Conservation (phyloP, 2,888 invertebrate genomes). For the Andrena chrysosceles region DNA sequence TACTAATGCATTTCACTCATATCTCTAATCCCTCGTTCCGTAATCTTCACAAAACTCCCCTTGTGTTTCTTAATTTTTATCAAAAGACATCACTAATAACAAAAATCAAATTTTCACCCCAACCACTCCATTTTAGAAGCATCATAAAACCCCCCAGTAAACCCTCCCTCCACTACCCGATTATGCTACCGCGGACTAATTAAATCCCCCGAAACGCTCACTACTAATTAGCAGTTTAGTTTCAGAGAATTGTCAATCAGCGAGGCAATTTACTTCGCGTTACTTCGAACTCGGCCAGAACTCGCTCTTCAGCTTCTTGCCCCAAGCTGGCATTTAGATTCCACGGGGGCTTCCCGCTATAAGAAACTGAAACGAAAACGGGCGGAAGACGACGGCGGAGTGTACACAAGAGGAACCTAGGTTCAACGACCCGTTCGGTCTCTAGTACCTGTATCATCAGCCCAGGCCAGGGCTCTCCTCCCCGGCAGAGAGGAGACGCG, state of each 20-base stretch:
- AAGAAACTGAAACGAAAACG: constrained; percentile 69
- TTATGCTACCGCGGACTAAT: no score
- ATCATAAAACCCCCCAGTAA: no score
- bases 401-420: constrained; percentile 62
- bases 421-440: constrained; percentile 68
- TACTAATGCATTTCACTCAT: no score
- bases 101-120: no score
- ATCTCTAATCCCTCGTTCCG: background rate
- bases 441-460: constrained; percentile 74
- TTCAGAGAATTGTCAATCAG: constrained; percentile 27
- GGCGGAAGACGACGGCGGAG: constrained; percentile 63
- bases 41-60: background rate
- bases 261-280: constrained; percentile 21
- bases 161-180: no score
- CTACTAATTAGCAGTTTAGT: background rate
- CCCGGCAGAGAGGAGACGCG: constrained; percentile 48
- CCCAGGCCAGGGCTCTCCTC: constrained; percentile 54
- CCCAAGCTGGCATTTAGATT: constrained; percentile 50
- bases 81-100: no score
- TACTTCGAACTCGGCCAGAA: background rate
- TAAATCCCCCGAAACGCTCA: no score
- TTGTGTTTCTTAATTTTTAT: background rate
- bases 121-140: no score
- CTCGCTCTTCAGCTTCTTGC: constrained; percentile 4
- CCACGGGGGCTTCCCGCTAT: constrained; percentile 38